Base-by-base conservation (phyloP, 2,797 vertebrate species). In the Coregonus suidteri region DNA sequence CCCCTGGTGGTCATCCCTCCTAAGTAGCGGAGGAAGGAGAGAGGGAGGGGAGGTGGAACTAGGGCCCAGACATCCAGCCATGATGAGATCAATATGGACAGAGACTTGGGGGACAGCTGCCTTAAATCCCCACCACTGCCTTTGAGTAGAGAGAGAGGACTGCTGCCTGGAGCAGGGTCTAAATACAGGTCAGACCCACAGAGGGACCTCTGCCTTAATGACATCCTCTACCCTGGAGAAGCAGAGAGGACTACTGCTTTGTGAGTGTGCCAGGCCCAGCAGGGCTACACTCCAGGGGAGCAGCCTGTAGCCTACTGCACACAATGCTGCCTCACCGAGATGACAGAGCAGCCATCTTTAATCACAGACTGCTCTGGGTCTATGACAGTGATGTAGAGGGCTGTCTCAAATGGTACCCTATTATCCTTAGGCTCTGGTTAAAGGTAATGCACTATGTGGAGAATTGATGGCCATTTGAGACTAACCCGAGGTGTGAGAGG, bases 1-100 rank as follows among this genome's bases (percentile, higher is more conserved):
- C 96, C 97, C 0, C 93, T 98, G 66, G 95, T 99, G 0, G 98
- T 99, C 75, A 99, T 98, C 87, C 98, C 98, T 41, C 94, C 97
- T 62, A 99, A 99, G 88, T 98, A 98, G 93, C 77, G 56, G 34
- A 37, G 52, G 14, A 31, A 6, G 52, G 30, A 16, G 31, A 34
- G 71, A 37, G 11, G 65, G 30, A 56, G 16, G 52, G 41, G 47
- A 20, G 18, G n/a, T 1, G 56, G n/a, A 64, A n/a, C 25, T 34
- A 4, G 53, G 66, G 14, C 66, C 66, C 31, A 65, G 74, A 80
- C 79, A 66, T 34, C 54, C 54, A 47, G 79, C 68, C 68, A 84
- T 77, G 66, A 73, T 71, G 77, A 85, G 68, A 81, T 69, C 81
- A 80, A 34, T 59, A 35, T 35, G 20, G 56, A 56, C 13, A 62